Conservation (phyloP, 35 echinoderm and acorn worm species). For the Anneissia japonica region DNA sequence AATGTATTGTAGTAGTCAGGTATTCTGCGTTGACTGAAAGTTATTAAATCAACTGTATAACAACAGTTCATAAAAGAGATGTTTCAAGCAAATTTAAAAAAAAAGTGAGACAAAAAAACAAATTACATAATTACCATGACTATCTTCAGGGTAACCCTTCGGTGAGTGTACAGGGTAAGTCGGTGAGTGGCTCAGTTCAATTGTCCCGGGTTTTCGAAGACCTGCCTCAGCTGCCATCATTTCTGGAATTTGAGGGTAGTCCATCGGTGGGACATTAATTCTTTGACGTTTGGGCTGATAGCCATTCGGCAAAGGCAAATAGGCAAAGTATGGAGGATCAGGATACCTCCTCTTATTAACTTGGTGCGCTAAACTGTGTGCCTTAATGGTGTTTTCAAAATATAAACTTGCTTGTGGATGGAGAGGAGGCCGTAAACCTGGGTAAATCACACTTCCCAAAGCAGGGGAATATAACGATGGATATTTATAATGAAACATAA, state of each 20-base stretch:
- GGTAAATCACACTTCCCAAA: slow-evolving; percentile 34
- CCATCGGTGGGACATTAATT: background rate
- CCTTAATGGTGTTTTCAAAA: slow-evolving; percentile 76
- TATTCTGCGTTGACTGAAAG: too few species aligned
- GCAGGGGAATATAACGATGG: slow-evolving; percentile 58
- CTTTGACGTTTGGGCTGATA: background rate
- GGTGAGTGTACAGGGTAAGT: background rate
- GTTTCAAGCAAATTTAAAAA: too few species aligned
- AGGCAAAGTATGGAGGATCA: background rate
- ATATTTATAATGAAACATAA: slow-evolving; percentile 78
- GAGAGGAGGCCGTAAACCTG: slow-evolving; percentile 10
- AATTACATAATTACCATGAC: background rate
- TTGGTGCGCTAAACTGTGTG: background rate
- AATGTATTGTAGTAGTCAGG: too few species aligned
- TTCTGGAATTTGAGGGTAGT: background rate
- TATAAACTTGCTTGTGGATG: slow-evolving; percentile 39
- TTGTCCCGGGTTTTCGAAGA: background rate
- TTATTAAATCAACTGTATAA: too few species aligned
- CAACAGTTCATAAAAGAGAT: too few species aligned
- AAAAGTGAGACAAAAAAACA: background rate
- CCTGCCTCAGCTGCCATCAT: background rate
- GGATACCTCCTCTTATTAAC: background rate
- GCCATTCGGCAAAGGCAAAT: background rate
- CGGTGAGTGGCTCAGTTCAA: background rate
- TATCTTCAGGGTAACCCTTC: background rate